A percentile compares a stretch with the other conserved stretches of the same genome.
Evolutionary conservation across 2,113 vertebrate species (phyloP).

Genomic region (Prunella fulvescens): DNA sequence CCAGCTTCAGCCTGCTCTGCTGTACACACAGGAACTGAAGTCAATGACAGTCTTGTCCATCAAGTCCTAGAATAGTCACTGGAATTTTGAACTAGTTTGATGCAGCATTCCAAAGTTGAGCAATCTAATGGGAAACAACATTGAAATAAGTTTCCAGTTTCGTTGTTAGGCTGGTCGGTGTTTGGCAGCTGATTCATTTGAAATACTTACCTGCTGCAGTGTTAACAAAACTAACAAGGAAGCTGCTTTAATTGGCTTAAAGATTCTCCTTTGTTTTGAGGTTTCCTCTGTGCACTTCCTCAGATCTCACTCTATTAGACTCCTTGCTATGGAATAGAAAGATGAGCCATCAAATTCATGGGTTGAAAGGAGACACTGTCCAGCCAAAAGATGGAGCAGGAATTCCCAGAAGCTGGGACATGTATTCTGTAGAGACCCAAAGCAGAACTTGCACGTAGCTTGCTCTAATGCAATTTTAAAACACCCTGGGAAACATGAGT

Average conservation of each 20-base stretch:
- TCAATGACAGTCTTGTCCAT: neutral
- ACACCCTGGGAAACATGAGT: neutral
- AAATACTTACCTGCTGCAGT: neutral
- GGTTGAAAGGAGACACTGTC: neutral
- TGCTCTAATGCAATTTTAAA: neutral
- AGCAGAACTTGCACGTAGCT: neutral
- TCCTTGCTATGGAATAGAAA: neutral
- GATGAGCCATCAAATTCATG: neutral
- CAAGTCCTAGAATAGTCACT: neutral
- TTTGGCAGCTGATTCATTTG: neutral
- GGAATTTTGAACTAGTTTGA: neutral
- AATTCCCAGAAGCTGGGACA: neutral
- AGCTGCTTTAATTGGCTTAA: neutral
- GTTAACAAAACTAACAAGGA: neutral
- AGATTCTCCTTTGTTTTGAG: neutral
- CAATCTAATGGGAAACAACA: neutral
- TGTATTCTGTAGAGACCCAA: neutral
- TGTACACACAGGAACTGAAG: neutral
- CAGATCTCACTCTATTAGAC: neutral
- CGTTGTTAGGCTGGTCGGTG: neutral
- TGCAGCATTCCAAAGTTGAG: neutral
- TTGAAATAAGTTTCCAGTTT: neutral
- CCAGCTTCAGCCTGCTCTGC: neutral
- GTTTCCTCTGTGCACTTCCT: neutral
- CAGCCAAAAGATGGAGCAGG: neutral